Base-by-base conservation (phyloP, 1,140 invertebrate genomes). In the Drosophila punjabiensis region DNA sequence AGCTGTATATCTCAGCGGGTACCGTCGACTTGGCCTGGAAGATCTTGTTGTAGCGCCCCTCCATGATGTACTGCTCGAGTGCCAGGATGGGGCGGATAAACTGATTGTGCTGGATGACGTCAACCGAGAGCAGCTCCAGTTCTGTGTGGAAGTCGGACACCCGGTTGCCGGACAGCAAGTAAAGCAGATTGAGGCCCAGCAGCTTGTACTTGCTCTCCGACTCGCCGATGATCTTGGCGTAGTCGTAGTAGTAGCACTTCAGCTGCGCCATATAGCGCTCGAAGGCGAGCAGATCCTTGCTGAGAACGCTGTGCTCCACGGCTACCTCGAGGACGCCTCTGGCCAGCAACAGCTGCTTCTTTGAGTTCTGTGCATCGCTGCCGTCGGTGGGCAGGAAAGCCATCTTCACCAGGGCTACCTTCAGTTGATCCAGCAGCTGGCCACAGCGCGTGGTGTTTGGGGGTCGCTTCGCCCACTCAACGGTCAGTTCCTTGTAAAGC, bases 131-230 rank as follows among this genome's bases (percentile, higher is more conserved):
- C 20, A 99, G 94, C 93, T 99, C 99, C 61, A 99, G 93, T 93
- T 99, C 98, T 9, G 98, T 99, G 92, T 99, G 99, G 94, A 99
- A 99, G 93, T 99, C 99, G 3, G 98, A 99, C 1, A 99, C 97
- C 92, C 98, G 95, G 93, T 99, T 99, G 94, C 99, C 98, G 7
- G 98, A 98, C 1, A 99, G 93, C n/a, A 99, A 94, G 93, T 98
- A 99, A 30, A 99, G 94, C 6, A 99, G 94, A 94, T 99, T 99
- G 24, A 99, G 94, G 1, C 99, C 99, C 28, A 99, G 94, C 5
- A 99, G 94, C 93, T 99, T 98, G 94, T 98, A 99, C 94, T 98
- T 99, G 91, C 97, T 99, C 3, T 97, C 95, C 4, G 99, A 99
- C 93, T 99, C 98, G 47, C 97, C 96, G 35, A 99, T 94, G 79